Evolutionary conservation across 1,140 invertebrate genomes (phyloP), one percentile per base, ranked within the genome.

Genomic region (Argopecten irradians): DNA sequence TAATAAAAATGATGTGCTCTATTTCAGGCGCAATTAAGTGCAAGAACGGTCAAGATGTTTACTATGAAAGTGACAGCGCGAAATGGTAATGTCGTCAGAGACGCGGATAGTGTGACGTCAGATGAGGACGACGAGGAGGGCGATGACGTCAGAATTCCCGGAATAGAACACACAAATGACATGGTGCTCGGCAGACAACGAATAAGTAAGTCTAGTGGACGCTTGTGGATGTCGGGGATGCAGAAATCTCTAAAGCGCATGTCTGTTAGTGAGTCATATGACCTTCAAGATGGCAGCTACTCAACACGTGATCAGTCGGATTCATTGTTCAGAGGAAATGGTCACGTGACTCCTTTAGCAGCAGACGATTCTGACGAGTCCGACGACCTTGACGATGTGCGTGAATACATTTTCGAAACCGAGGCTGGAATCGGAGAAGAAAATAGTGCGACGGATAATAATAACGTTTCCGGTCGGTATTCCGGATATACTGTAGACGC

Each of bases 1-100:
- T n/a, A n/a, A n/a, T n/a, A n/a, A 41, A 34, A 43, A 19, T 32
- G 9, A 28, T 82, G 14, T 71, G 71, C 39, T 82, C 71, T 83
- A 43, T 91, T 89, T 35, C 87, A 93, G 93, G 93, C 92, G 14
- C 91, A 91, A 28, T 87, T 93, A 22, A 93, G 93, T 89, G 93
- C 93, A 16, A 89, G 92, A 41, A 91, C 91, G 28, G 92, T 93
- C 1, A 92, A 92, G 83, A 85, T 84, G 39, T 93, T 93, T 87
- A 90, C 93, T 5, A 87, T 89, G 39, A 92, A 91, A 88, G 90
- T 93, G 0, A 90, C 90, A n/a, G 89, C 89, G 7, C 90, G 91
- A 32, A 93, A 93, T 87, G 92, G 93, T 14, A 92, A 93, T 88
- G 33, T 91, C 14, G 55, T 82, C 86, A 34, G 32, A 84, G 83